A percentile compares a stretch with the other conserved stretches of the same genome.
These are phyloP conservation scores for Ceyx margarethae DNA, from an alignment of 2,113 vertebrate genomes.

Conservation along the genomic window DNA sequence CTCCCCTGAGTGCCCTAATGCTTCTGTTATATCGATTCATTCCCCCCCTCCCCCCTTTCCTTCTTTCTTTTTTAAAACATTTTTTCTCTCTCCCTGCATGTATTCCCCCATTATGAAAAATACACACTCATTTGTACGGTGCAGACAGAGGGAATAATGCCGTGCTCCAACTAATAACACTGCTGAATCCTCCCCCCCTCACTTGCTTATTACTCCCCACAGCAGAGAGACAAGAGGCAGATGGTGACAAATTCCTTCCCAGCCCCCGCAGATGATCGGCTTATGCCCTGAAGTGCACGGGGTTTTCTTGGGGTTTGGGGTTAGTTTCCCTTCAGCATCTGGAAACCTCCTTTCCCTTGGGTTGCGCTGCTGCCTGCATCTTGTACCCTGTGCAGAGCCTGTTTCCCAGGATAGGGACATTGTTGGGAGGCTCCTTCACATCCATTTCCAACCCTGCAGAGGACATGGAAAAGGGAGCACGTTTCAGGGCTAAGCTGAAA, in stretches of 20 bases:
- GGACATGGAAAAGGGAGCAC: not conserved
- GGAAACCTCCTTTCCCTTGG: slow-evolving; percentile 46
- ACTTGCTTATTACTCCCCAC: slow-evolving; percentile 72
- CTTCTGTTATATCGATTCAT: slow-evolving; percentile 74
- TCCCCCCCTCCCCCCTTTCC: slow-evolving; percentile 50
- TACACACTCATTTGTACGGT: slow-evolving; percentile 39
- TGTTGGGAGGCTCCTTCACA: not conserved
- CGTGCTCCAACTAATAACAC: slow-evolving; percentile 13
- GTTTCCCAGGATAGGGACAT: fast-evolving
- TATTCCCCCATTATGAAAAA: slow-evolving; percentile 73
- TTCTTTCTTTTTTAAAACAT: slow-evolving; percentile 58
- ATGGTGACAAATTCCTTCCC: slow-evolving; percentile 75
- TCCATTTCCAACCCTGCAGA: not conserved
- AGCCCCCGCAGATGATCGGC: slow-evolving; percentile 69
- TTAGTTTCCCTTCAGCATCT: slow-evolving; percentile 36
- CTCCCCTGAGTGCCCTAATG: slow-evolving; percentile 70
- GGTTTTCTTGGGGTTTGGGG: not conserved
- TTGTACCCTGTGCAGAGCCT: not conserved
- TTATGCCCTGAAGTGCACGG: slow-evolving; percentile 66
- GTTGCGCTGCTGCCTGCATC: not conserved
- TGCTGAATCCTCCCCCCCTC: slow-evolving; percentile 58
- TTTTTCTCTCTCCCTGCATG: slow-evolving; percentile 65
- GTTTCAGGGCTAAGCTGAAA: not conserved
- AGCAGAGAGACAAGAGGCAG: slow-evolving; percentile 76
- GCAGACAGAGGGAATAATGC: slow-evolving; percentile 40